Evolutionary conservation across 2,888 invertebrate genomes (phyloP), one percentile per base, ranked within the genome.

Genomic region (Epinotia demarniana): DNA sequence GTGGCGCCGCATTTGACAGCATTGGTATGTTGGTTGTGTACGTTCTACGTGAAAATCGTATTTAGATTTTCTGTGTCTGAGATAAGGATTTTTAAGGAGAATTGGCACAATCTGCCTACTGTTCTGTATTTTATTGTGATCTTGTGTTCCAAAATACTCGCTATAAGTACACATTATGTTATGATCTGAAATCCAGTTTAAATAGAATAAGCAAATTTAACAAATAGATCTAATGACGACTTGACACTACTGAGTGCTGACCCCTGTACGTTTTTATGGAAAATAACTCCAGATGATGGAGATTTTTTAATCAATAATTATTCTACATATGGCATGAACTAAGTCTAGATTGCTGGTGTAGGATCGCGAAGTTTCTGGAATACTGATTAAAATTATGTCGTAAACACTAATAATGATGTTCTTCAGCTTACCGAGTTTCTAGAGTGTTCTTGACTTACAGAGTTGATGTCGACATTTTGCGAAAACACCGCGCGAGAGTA

Each of bases 41-140:
- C 61, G 18, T 74, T 78, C 77, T 43, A 77, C 71, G 73, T 76
- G 61, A 53, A 49, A 63, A 68, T 73, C 61, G 73, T 62, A 75
- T 79, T 77, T 80, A 72, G 77, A 75, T 80, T 78, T 78, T 79
- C 77, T 67, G 46, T 43, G 69, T 53, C 63, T 63, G 72, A 60
- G 46, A 73, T 79, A 79, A 77, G 78, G 58, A 33, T 49, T 58
- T 62, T 70, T 69, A 58, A 46, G 33, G n/a, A 18, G 9, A 63
- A 49, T 57, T 62, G 62, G 63, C 1, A n/a, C n/a, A 53, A 53
- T 53, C 13, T 9, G 39, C 39, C 39, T 39, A 9, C 9, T 9
- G 39, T 39, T 39, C 9, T 39, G 8, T 53, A 39, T 39, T 39
- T 39, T 9, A 39, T 39, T 33, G 33, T 33, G 33, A 33, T 39